Percentiles rank a stretch among this genome's conserved stretches.
Conservation (phyloP, 2,888 invertebrate species). For the Tipula lateralis region DNA sequence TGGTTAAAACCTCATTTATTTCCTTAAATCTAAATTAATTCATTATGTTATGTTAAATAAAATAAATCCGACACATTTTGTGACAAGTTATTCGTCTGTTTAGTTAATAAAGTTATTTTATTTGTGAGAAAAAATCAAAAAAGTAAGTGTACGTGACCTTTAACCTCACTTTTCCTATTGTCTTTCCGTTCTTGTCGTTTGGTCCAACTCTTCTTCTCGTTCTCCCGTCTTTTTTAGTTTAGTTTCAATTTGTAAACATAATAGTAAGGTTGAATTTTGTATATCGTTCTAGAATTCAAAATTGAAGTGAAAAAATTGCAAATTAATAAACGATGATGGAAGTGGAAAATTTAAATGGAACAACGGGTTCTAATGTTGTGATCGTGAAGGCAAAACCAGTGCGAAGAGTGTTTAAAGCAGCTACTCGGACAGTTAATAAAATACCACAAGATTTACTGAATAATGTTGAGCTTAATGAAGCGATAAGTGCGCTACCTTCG, state of each 20-base stretch:
- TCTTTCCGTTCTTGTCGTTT: neutral
- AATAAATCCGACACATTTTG: neutral
- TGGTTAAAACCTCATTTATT: neutral
- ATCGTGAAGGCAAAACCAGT: slow-evolving; percentile 74
- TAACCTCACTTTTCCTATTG: slow-evolving; percentile 26
- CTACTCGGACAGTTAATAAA: slow-evolving; percentile 63
- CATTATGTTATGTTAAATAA: neutral
- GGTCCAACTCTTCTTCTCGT: neutral
- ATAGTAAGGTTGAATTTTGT: neutral
- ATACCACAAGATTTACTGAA: slow-evolving; percentile 75
- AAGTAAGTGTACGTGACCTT: slow-evolving; percentile 28
- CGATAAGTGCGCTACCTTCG: slow-evolving; percentile 70
- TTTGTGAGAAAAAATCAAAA: neutral
- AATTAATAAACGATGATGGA: neutral
- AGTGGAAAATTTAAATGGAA: neutral
- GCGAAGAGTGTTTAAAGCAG: slow-evolving; percentile 73
- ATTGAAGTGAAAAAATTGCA: neutral
- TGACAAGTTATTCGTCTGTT: neutral
- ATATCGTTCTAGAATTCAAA: neutral
- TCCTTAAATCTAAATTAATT: neutral
- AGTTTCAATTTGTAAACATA: neutral
- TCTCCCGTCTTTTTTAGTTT: neutral
- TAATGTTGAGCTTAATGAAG: slow-evolving; percentile 66
- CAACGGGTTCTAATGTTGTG: slow-evolving; percentile 47
- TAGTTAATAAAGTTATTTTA: neutral